Percentiles rank a stretch among this genome's conserved stretches.
Evolutionary conservation across 2,888 invertebrate genomes (phyloP).

Genomic region (Heliconius erato): DNA sequence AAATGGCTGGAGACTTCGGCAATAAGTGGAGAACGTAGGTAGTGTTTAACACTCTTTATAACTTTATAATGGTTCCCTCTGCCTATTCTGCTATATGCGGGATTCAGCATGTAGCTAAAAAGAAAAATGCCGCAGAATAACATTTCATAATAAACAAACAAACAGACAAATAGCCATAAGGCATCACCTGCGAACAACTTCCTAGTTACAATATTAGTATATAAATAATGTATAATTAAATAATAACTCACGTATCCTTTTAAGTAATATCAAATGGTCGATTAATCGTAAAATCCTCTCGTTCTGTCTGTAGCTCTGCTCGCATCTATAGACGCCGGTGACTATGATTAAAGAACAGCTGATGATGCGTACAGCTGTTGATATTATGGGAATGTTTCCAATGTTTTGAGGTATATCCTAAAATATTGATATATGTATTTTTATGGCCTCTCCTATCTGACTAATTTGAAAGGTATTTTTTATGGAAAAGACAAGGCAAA

Average conservation of each 20-base stretch:
- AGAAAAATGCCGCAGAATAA: too few relatives aligned
- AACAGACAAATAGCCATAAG: too few relatives aligned
- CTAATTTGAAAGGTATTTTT: too few relatives aligned
- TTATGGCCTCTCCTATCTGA: not conserved
- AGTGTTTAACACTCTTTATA: too few relatives aligned
- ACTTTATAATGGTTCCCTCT: not conserved
- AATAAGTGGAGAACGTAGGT: too few relatives aligned
- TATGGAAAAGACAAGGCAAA: too few relatives aligned
- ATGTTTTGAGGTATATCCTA: not conserved
- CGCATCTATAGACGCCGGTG: conserved; percentile 39
- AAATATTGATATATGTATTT: not conserved
- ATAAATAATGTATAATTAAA: not conserved
- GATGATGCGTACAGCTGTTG: conserved; percentile 38
- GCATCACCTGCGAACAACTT: too few relatives aligned
- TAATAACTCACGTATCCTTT: conserved; percentile 42
- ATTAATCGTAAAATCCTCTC: conserved; percentile 45
- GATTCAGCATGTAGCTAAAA: not conserved
- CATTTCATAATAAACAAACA: too few relatives aligned
- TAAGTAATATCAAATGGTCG: conserved; percentile 45
- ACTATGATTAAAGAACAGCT: conserved; percentile 21
- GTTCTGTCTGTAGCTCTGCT: conserved; percentile 45
- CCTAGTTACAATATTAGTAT: too few relatives aligned
- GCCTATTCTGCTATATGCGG: not conserved
- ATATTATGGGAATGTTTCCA: conserved; percentile 29
- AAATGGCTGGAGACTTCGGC: too few relatives aligned